Conservation (phyloP, 2,113 vertebrate genomes). For the Petaurus breviceps region DNA sequence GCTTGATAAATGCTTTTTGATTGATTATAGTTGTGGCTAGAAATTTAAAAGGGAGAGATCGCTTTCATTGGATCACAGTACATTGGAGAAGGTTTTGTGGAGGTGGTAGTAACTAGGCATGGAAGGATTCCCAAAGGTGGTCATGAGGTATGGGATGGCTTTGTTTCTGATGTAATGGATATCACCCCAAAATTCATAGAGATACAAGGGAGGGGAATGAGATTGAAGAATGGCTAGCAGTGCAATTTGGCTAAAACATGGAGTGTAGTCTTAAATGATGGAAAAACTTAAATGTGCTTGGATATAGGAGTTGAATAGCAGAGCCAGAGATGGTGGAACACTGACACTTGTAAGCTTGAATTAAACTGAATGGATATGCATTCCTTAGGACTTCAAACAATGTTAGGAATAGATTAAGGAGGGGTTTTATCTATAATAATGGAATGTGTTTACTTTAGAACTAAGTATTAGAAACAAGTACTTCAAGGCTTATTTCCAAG, state of each 20-base stretch:
- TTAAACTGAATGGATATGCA: neutral
- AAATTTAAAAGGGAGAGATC: neutral
- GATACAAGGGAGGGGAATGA: neutral
- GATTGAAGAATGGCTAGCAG: neutral
- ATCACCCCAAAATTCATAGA: neutral
- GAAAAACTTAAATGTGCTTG: neutral
- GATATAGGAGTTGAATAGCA: neutral
- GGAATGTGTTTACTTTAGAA: neutral
- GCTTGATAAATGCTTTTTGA: neutral
- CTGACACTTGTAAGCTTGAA: constrained; percentile 15
- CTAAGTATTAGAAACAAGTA: constrained; percentile 1
- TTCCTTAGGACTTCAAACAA: constrained; percentile 15
- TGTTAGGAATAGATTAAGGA: neutral
- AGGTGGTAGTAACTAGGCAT: neutral
- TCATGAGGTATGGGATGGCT: neutral
- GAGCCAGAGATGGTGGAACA: neutral
- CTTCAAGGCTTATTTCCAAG: neutral
- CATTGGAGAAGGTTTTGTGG: neutral
- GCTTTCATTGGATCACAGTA: neutral
- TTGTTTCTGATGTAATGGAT: neutral
- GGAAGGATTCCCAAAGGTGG: neutral
- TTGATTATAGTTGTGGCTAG: neutral
- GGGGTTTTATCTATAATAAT: neutral
- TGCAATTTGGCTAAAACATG: neutral
- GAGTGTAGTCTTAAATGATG: neutral